Conservation (phyloP, 2,113 vertebrate genomes). For the Mastomys coucha region DNA sequence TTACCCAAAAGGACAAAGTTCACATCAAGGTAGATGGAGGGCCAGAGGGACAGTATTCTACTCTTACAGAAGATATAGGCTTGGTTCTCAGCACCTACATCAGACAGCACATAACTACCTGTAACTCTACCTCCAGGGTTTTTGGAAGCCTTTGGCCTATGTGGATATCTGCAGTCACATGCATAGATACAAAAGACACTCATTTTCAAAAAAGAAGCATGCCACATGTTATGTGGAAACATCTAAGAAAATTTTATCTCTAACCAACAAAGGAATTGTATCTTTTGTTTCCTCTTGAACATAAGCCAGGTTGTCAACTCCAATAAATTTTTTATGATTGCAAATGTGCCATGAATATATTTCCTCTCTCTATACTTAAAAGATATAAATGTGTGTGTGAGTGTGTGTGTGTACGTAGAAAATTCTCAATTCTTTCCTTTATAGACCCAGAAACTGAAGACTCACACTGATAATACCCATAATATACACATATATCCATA, state of each 20-base stretch:
- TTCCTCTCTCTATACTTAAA: neutral
- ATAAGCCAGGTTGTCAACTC: neutral
- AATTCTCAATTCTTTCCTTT: constrained; percentile 18
- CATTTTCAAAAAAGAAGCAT: neutral
- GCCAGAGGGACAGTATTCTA: neutral
- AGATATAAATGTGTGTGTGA: neutral
- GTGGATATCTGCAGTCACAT: neutral
- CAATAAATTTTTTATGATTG: neutral
- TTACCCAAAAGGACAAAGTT: neutral
- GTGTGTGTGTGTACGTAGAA: neutral
- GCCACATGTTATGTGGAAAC: neutral
- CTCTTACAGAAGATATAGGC: neutral
- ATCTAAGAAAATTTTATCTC: neutral
- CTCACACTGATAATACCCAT: neutral
- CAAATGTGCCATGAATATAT: neutral
- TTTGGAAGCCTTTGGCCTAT: neutral
- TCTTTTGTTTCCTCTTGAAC: neutral
- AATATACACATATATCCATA: neutral
- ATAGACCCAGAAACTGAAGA: neutral
- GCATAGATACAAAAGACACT: neutral
- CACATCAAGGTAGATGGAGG: neutral
- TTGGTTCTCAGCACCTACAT: neutral
- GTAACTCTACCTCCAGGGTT: neutral
- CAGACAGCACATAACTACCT: neutral
- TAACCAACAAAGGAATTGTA: neutral